Conservation (phyloP, 2,888 invertebrate species). For the Drosophila subquinaria region DNA sequence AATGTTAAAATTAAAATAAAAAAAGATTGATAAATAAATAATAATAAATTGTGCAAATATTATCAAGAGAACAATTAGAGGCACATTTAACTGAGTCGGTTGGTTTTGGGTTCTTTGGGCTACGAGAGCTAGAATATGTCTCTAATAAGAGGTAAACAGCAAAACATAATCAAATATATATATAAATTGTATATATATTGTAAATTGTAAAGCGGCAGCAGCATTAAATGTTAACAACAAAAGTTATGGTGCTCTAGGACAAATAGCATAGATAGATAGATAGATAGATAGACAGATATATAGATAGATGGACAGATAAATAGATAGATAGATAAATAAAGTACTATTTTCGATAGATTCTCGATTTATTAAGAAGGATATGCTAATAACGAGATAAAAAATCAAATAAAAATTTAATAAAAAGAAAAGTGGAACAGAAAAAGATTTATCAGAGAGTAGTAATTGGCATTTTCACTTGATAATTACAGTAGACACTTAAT, state of each 20-base stretch:
- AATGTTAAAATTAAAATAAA: constrained; percentile 32
- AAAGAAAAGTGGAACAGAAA: constrained; percentile 43
- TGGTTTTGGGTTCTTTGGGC: constrained; percentile 40
- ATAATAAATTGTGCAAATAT: constrained; percentile 52
- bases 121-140: constrained; percentile 46
- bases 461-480: constrained; percentile 72
- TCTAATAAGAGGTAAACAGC: constrained; percentile 31
- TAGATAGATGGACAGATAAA: constrained; percentile 33
- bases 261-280: constrained; percentile 57
- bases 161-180: constrained; percentile 3
- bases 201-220: constrained; percentile 64
- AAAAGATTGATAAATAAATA: constrained; percentile 39
- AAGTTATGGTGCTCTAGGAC: constrained; percentile 63
- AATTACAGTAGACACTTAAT: constrained; percentile 74
- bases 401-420: constrained; percentile 31
- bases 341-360: constrained; percentile 36
- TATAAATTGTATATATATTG: constrained; percentile 14
- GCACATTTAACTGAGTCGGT: constrained; percentile 51
- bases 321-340: constrained; percentile 19
- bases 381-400: constrained; percentile 40
- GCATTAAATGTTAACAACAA: constrained; percentile 75
- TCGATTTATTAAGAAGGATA: constrained; percentile 40
- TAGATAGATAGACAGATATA: constrained; percentile 26
- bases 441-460: constrained; percentile 50
- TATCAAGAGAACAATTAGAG: constrained; percentile 52